A percentile compares a stretch with the other conserved stretches of the same genome.
These are phyloP conservation scores for Eupithecia dodoneata DNA, from an alignment of 2,888 invertebrate species.

Conservation along the genomic window DNA sequence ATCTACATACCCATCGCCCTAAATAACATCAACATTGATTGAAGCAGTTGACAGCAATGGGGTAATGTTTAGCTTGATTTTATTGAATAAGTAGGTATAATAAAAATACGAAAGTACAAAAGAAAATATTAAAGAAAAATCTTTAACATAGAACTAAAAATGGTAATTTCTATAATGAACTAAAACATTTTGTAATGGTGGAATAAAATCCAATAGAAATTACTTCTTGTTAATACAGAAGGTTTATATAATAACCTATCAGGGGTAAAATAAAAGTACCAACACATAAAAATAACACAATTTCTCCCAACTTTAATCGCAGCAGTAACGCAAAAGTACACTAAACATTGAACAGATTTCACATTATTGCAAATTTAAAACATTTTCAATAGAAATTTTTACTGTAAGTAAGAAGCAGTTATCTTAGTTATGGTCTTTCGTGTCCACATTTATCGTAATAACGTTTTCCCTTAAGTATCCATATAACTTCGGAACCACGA, in stretches of 20 bases:
- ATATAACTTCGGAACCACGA: neutral
- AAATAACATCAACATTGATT: neutral
- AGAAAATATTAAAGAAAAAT: neutral
- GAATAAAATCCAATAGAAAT: neutral
- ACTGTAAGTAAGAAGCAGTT: neutral
- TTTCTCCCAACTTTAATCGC: neutral
- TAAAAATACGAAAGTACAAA: neutral
- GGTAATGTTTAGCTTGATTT: neutral
- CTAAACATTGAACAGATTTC: neutral
- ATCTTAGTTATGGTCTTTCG: neutral
- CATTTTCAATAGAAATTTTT: neutral
- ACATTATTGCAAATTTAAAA: neutral
- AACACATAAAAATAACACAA: neutral
- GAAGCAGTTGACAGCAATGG: neutral
- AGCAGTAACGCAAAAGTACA: neutral
- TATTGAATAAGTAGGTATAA: neutral
- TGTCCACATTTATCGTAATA: neutral
- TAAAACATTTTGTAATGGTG: neutral
- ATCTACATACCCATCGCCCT: neutral
- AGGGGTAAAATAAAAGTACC: neutral
- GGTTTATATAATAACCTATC: neutral
- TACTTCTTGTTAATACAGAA: neutral
- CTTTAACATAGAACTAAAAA: neutral
- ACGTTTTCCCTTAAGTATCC: neutral
- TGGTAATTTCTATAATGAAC: neutral